Evolutionary conservation across 2,888 invertebrate genomes (phyloP).

Genomic region (Caenorhabditis sp.): DNA sequence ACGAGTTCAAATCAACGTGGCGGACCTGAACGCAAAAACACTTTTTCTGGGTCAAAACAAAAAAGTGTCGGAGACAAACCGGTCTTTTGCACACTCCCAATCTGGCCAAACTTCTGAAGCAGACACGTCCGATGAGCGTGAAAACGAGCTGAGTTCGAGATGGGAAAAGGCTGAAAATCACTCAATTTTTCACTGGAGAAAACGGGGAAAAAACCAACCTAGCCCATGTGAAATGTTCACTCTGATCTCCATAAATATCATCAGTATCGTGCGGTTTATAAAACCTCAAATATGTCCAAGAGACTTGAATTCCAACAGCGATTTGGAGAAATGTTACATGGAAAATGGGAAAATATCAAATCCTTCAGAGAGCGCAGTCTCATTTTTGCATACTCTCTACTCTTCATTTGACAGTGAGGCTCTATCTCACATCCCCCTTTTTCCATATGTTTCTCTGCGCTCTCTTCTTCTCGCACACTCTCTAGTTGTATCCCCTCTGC

Average conservation of each 20-base stretch:
- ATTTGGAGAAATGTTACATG: constrained; percentile 44
- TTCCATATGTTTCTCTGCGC: too few species aligned
- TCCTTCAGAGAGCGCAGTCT: too few species aligned
- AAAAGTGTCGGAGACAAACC: constrained; percentile 7
- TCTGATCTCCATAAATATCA: constrained; percentile 61
- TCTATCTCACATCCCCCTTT: too few species aligned
- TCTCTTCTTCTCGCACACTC: too few species aligned
- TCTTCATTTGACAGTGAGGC: too few species aligned
- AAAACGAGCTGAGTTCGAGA: constrained; percentile 57
- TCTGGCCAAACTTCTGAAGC: constrained; percentile 52
- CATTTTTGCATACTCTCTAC: too few species aligned
- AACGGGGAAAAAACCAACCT: constrained; percentile 41
- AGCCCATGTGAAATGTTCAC: constrained; percentile 69
- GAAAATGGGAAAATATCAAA: not conserved
- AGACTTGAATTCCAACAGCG: constrained; percentile 61
- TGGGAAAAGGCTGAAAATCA: constrained; percentile 60
- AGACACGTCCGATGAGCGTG: constrained; percentile 51
- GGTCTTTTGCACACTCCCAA: constrained; percentile 56
- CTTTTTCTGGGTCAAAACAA: not conserved
- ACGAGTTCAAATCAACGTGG: constrained; percentile 56
- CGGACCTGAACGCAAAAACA: constrained; percentile 47
- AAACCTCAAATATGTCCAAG: constrained; percentile 69
- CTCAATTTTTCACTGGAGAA: not conserved
- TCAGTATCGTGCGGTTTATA: constrained; percentile 56
- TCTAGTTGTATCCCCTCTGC: too few species aligned